phyloP scores from a whole-genome alignment of 2,797 vertebrate genomes.

The Anomalospiza imberbis region DNA sequence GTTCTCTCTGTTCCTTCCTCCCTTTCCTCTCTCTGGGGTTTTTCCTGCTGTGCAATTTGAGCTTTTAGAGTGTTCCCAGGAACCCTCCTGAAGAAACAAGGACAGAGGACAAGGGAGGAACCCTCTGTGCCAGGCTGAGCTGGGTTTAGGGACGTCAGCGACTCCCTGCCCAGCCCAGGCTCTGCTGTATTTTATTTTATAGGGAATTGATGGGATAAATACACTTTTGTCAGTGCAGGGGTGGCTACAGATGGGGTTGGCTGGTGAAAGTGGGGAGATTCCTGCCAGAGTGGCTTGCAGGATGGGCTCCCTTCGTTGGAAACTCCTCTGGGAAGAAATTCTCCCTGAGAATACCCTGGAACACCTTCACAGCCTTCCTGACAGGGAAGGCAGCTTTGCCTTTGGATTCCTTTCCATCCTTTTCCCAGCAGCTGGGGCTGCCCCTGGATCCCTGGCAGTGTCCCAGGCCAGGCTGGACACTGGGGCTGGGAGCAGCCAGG shows the following conservation, averaged over 20 bases:
- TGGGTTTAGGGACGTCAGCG: background rate
- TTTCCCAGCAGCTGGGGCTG: background rate
- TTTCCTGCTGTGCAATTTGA: background rate
- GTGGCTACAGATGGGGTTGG: background rate
- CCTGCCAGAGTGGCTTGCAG: background rate
- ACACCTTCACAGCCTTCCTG: background rate
- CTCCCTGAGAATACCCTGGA: background rate
- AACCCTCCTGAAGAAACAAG: background rate
- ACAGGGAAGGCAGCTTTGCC: too few relatives aligned
- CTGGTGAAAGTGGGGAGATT: background rate
- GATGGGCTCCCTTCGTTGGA: background rate
- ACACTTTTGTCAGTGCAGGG: background rate
- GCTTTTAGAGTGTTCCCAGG: background rate
- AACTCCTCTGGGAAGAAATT: background rate
- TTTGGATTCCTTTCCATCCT: background rate
- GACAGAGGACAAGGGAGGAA: background rate
- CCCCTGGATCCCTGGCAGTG: background rate
- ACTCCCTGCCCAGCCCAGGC: background rate
- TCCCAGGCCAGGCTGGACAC: accelerated
- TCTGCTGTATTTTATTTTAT: background rate
- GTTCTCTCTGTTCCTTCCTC: background rate
- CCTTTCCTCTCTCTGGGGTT: background rate
- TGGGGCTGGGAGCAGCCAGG: background rate
- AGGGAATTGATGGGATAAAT: background rate
- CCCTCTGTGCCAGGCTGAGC: background rate